Percentiles rank a stretch among this genome's conserved stretches.
Conservation (phyloP, 53 echinoderm and acorn worm genomes). For the Echinarachnius parma region DNA sequence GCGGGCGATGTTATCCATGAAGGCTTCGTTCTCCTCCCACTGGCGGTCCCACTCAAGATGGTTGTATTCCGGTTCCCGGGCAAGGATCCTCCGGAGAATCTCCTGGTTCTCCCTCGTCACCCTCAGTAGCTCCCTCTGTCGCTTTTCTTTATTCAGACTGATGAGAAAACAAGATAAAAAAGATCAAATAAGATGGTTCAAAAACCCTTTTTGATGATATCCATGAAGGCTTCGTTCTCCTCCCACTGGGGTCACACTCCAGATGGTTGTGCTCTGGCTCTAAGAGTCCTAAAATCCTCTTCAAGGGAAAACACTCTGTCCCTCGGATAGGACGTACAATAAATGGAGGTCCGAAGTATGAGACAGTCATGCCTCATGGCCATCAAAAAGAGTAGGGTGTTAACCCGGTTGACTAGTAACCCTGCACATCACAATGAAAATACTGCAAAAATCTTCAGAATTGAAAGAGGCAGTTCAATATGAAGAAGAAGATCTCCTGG, state of each 20-base stretch:
- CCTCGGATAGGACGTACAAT: too few species aligned
- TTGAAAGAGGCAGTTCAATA: too few species aligned
- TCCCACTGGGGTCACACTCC: slow-evolving; percentile 94
- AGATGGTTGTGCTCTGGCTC: slow-evolving; percentile 97
- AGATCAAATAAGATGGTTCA: too few species aligned
- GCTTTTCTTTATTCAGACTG: slow-evolving; percentile 94
- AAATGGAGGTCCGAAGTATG: too few species aligned
- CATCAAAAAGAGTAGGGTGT: too few species aligned
- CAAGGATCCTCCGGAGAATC: slow-evolving; percentile 86
- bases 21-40: slow-evolving; percentile 96
- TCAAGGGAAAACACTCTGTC: too few species aligned
- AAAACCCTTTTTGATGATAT: too few species aligned
- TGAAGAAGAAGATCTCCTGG: slow-evolving; percentile 94
- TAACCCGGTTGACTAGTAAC: too few species aligned
- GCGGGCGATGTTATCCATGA: slow-evolving; percentile 92
- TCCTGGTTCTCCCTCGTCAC: slow-evolving; percentile 97
- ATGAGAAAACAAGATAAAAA: too few species aligned
- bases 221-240: slow-evolving; percentile 95
- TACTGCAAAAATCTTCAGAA: too few species aligned
- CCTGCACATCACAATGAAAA: too few species aligned
- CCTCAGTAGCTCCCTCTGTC: slow-evolving; percentile 78
- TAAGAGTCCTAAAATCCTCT: slow-evolving; percentile 82
- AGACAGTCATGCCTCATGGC: too few species aligned
- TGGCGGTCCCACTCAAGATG: slow-evolving; percentile 87
- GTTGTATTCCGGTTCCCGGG: slow-evolving; percentile 97